Evolutionary conservation across 2,113 vertebrate species (phyloP).

Genomic region (Sterna hirundo): DNA sequence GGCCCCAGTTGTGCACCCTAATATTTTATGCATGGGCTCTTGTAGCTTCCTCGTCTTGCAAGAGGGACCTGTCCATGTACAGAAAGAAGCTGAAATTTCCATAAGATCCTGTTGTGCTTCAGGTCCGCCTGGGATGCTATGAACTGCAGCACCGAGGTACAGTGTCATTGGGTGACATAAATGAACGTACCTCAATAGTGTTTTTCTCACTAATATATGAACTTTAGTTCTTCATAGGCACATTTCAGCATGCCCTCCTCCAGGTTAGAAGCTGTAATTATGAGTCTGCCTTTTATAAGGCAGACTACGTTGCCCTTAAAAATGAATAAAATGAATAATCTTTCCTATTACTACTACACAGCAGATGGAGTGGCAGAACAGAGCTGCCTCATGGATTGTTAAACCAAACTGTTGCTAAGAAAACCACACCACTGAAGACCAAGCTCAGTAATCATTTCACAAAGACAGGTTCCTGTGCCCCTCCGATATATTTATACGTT

Average conservation of each 20-base stretch:
- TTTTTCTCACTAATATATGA: neutral
- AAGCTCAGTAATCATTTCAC: neutral
- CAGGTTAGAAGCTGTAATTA: conserved; percentile 1
- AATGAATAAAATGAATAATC: conserved; percentile 50
- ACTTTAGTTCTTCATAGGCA: neutral
- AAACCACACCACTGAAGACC: neutral
- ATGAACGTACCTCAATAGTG: neutral
- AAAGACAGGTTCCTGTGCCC: neutral
- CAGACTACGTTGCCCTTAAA: conserved; percentile 6
- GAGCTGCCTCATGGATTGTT: conserved; percentile 31
- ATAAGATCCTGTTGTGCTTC: neutral
- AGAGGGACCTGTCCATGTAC: neutral
- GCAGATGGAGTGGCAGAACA: conserved; percentile 44
- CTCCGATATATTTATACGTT: neutral
- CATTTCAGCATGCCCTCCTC: neutral
- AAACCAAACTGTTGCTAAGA: conserved; percentile 8
- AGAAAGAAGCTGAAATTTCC: neutral
- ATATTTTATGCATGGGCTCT: neutral
- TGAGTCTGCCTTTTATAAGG: neutral
- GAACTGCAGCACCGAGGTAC: neutral
- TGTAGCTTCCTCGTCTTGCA: neutral
- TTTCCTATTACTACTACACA: neutral
- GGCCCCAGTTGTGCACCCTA: neutral
- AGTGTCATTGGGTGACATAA: neutral
- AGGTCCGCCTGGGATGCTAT: neutral